Evolutionary conservation across 2,888 invertebrate species (phyloP).

Genomic region (Cerastoderma edule): DNA sequence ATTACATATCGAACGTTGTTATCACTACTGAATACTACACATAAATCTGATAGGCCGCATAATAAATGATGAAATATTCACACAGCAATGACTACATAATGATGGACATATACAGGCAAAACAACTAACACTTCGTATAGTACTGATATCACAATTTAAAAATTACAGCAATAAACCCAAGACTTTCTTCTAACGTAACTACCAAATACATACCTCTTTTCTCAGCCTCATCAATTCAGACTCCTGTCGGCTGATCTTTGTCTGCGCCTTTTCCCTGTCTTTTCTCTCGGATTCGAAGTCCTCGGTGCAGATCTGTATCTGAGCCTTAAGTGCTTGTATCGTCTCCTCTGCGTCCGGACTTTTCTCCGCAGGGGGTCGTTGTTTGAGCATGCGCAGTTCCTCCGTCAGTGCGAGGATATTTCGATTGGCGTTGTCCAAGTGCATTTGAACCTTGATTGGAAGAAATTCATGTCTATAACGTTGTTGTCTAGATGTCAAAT

Average conservation of each 20-base stretch:
- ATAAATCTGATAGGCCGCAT: no score
- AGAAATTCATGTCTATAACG: no score
- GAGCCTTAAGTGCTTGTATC: slow-evolving; percentile 73
- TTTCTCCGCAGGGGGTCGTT: slow-evolving; percentile 8
- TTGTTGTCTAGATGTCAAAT: no score
- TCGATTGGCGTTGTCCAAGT: slow-evolving; percentile 53
- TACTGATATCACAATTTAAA: not conserved
- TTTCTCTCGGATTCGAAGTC: slow-evolving; percentile 79
- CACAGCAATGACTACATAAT: not conserved
- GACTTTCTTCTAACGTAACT: not conserved
- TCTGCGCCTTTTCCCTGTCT: slow-evolving; percentile 74
- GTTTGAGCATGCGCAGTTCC: slow-evolving; percentile 43
- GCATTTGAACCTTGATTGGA: slow-evolving; percentile 38
- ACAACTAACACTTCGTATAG: not conserved
- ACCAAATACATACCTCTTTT: slow-evolving; percentile 59
- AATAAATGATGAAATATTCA: no score
- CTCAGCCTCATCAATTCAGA: slow-evolving; percentile 61
- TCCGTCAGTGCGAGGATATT: slow-evolving; percentile 36
- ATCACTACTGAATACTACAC: no score
- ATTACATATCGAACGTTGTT: no score
- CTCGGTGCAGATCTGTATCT: slow-evolving; percentile 79
- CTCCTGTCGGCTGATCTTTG: slow-evolving; percentile 63
- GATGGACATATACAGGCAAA: not conserved
- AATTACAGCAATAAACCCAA: not conserved
- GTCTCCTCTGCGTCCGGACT: slow-evolving; percentile 53